These are phyloP conservation scores for Agelastica alni DNA, from an alignment of 2,888 invertebrate species.

Conservation along the genomic window DNA sequence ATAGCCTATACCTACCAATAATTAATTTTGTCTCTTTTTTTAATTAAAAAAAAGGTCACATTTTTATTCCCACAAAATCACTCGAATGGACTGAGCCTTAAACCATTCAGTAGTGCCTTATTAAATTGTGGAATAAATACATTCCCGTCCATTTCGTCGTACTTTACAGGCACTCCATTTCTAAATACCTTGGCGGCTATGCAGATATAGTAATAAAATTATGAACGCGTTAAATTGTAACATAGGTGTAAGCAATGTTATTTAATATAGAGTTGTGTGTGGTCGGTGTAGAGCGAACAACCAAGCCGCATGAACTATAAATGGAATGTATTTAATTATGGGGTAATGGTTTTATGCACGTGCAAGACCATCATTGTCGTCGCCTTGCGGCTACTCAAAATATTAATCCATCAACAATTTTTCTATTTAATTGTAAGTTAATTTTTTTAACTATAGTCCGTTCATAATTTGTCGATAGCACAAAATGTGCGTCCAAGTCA, in stretches of 20 bases:
- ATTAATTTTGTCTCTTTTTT: too few relatives aligned
- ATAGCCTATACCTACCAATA: too few relatives aligned
- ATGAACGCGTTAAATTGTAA: conserved; percentile 55
- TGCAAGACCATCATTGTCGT: conserved; percentile 34
- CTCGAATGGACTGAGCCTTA: too few relatives aligned
- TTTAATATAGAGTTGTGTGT: conserved; percentile 51
- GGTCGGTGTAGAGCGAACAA: conserved; percentile 38
- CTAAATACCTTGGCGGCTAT: conserved; percentile 43
- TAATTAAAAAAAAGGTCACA: too few relatives aligned
- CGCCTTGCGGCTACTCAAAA: conserved; percentile 23
- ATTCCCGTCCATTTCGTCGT: conserved; percentile 30
- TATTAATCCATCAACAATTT: too few relatives aligned
- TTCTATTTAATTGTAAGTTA: too few relatives aligned
- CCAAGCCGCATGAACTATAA: conserved; percentile 54
- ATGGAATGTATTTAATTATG: conserved; percentile 58
- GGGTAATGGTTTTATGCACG: conserved; percentile 54
- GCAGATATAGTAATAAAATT: conserved; percentile 51
- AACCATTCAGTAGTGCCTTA: conserved; percentile 23
- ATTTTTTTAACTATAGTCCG: too few relatives aligned
- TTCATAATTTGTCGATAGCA: too few relatives aligned
- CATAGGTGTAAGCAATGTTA: conserved; percentile 53
- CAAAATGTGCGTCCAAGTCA: too few relatives aligned
- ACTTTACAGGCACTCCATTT: conserved; percentile 37
- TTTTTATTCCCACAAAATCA: too few relatives aligned
- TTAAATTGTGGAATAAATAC: conserved; percentile 34